Base-by-base conservation (phyloP, 2,888 invertebrate species). In the Volucella zonaria region DNA sequence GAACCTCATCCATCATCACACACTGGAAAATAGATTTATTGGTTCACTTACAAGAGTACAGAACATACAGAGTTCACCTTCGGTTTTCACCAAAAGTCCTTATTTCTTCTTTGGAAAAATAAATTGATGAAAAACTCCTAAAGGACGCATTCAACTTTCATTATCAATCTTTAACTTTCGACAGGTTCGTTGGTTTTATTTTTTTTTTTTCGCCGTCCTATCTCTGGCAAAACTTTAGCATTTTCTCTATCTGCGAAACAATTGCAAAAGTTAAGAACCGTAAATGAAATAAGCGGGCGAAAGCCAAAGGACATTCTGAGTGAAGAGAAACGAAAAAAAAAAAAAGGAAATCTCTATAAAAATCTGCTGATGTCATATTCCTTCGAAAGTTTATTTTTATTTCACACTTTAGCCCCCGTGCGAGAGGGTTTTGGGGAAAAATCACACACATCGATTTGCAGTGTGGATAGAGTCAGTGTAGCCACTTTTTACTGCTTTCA, bases 311-410 rank as follows among this genome's bases (percentile, higher is more conserved):
- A 47, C 49, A 66, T 47, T 49, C 43, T 40, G 14, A 40, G 47
- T 38, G 18, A 40, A 40, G 15, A n/a, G 11, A 18, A 3, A 43
- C 11, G 43, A 51, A 38, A 11, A 23, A 38, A 31, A 56, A 23
- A 3, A 31, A 64, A 8, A 74, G 3, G 15, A 51, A 64, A 54
- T 49, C 52, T 49, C 12, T 14, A 71, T 67, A 78, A 66, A 74
- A 79, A 82, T 79, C 82, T 79, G 82, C 82, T 82, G 79, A 79
- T 82, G 79, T 74, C 82, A 82, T 70, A 82, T 82, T 78, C 58
- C 64, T 51, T 58, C 18, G 42, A 59, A 77, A 66, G 77, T 78
- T 82, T 76, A 71, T 77, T 82, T 82, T 78, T 76, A 52, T 45
- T 79, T 64, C 61, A 59, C 76, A 59, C 61, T 52, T 31, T 31